phyloP scores from a whole-genome alignment of 1,140 invertebrate species.

The Dreissena rostriformis region DNA sequence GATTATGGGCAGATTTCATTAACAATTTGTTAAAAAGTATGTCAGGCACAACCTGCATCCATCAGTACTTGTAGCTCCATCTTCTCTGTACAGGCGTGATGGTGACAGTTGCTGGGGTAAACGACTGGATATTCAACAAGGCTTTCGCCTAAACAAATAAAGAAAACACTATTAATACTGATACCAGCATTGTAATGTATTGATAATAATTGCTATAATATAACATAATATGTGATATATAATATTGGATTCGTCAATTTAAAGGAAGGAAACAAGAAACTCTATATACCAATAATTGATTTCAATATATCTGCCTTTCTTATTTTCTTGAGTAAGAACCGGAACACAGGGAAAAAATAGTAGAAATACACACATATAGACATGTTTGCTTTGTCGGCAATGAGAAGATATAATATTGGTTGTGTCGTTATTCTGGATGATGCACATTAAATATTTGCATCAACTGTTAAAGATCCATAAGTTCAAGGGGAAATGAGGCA shows the following conservation, averaged over 20 bases:
- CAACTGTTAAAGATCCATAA: neutral
- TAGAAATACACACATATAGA: neutral
- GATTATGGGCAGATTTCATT: no score
- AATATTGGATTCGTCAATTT: neutral
- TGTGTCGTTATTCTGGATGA: neutral
- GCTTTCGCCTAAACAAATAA: slow-evolving; percentile 21
- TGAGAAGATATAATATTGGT: neutral
- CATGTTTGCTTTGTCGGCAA: neutral
- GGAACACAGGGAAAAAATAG: neutral
- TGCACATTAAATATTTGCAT: neutral
- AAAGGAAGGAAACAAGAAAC: neutral
- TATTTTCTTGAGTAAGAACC: neutral
- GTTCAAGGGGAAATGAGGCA: neutral
- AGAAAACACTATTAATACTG: neutral
- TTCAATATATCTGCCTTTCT: neutral
- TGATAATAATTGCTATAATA: no score
- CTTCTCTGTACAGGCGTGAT: slow-evolving; percentile 21
- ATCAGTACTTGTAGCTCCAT: slow-evolving; percentile 18
- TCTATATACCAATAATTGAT: neutral
- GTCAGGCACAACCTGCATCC: no score
- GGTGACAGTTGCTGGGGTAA: slow-evolving; percentile 31
- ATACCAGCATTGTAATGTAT: no score
- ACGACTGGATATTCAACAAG: slow-evolving; percentile 23
- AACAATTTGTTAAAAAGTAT: no score
- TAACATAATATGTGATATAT: no score